These are phyloP conservation scores for Lordiphosa collinella DNA, from an alignment of 1,140 invertebrate species.

Conservation along the genomic window DNA sequence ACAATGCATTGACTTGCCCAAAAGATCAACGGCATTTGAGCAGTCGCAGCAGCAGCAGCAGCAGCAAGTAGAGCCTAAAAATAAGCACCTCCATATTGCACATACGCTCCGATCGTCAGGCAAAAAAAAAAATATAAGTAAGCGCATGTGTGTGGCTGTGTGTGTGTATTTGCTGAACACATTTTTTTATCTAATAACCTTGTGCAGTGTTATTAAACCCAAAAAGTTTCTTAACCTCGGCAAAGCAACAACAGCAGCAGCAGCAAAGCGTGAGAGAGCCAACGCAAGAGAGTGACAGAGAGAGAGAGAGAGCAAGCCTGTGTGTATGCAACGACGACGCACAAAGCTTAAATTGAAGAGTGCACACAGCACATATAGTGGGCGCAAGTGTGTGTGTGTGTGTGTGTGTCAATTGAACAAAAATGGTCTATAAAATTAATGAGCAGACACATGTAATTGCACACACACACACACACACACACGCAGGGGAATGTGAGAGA, in stretches of 20 bases:
- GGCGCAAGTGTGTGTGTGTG: constrained; percentile 2
- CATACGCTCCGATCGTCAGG: constrained; percentile 11
- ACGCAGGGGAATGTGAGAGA: not conserved
- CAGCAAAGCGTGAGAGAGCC: constrained; percentile 19
- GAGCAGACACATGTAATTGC: constrained; percentile 31
- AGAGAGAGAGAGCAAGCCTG: constrained; percentile 13
- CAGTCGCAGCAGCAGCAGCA: constrained; percentile 6
- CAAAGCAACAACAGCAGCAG: constrained; percentile 24
- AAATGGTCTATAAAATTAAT: constrained; percentile 54
- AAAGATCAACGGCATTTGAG: constrained; percentile 38
- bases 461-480: not conserved
- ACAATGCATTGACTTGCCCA: constrained; percentile 53
- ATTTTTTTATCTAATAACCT: constrained; percentile 80
- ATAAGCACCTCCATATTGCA: constrained; percentile 18
- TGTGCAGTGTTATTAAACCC: constrained; percentile 79
- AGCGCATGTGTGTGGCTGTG: not conserved
- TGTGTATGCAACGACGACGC: constrained; percentile 25
- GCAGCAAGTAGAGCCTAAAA: constrained; percentile 30
- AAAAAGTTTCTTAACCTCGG: constrained; percentile 79
- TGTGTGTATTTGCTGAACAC: constrained; percentile 45
- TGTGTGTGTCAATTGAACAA: constrained; percentile 52
- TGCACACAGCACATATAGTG: not conserved
- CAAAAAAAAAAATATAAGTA: not conserved
- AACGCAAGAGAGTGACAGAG: constrained; percentile 6
- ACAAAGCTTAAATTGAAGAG: constrained; percentile 37